A percentile compares a stretch with the other conserved stretches of the same genome.
Conservation (phyloP, 2,113 vertebrate genomes). For the Epinephelus fuscoguttatus region DNA sequence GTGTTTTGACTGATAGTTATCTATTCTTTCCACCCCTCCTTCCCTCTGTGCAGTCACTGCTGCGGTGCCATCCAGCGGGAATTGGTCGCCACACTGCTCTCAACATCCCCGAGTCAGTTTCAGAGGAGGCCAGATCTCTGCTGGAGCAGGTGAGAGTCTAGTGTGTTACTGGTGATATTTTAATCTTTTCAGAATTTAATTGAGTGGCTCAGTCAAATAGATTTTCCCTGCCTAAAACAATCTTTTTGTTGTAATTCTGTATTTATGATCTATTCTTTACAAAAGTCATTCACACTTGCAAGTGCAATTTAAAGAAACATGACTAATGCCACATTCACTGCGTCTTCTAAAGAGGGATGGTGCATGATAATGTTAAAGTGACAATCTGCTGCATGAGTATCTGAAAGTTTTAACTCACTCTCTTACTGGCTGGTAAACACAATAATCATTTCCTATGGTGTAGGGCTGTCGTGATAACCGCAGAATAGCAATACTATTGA, state of each 20-base stretch:
- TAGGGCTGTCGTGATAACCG: no score
- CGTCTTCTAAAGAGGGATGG: background rate
- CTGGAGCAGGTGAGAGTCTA: conserved; percentile 90
- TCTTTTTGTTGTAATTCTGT: background rate
- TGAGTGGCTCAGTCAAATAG: background rate
- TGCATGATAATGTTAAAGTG: background rate
- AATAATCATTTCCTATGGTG: background rate
- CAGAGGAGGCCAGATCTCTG: conserved; percentile 94
- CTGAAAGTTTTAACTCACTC: background rate
- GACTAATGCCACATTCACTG: background rate
- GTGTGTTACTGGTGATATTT: background rate
- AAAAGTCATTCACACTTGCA: background rate
- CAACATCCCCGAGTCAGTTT: conserved; percentile 93
- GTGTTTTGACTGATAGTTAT: conserved; percentile 67
- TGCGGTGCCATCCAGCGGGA: conserved; percentile 95
- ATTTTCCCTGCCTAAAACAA: background rate
- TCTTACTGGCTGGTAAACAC: background rate
- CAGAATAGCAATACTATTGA: no score
- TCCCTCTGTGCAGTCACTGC: conserved; percentile 81
- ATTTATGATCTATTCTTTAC: background rate
- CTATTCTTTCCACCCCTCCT: conserved; percentile 61
- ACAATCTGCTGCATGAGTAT: background rate
- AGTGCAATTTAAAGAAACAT: background rate
- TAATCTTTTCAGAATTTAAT: background rate
- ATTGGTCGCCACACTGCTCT: conserved; percentile 94